A percentile compares a stretch with the other conserved stretches of the same genome.
Conservation (phyloP, 2,888 invertebrate genomes). For the Scrobipalpa atriplicella region DNA sequence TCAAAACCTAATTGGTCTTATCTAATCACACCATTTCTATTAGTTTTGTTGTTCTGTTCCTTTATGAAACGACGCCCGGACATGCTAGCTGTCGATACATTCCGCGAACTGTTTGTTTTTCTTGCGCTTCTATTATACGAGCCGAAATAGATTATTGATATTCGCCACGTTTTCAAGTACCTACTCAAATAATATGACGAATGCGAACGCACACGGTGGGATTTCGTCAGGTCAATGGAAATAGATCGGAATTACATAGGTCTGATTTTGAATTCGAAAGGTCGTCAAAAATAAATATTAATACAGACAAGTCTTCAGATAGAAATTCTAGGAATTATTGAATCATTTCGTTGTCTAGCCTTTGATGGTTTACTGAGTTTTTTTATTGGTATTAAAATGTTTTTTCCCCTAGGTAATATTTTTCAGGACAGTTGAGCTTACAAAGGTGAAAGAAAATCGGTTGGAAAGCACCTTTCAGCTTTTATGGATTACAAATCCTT, state of each 20-base stretch:
- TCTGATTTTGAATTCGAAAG: too few species aligned
- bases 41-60: not conserved
- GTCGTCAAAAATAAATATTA: too few species aligned
- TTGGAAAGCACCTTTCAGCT: too few species aligned
- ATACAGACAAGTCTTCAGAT: too few species aligned
- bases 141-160: conserved; percentile 51
- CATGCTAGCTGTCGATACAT: conserved; percentile 52
- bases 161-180: conserved; percentile 27
- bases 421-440: too few species aligned
- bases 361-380: too few species aligned
- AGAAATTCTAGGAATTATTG: too few species aligned
- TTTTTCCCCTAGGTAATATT: too few species aligned
- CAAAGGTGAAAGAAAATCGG: too few species aligned
- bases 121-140: conserved; percentile 48
- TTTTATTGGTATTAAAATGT: too few species aligned
- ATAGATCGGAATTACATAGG: not conserved
- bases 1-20: not conserved
- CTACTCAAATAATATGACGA: not conserved
- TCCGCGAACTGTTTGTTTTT: conserved; percentile 59
- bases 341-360: too few species aligned
- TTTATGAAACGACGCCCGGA: conserved; percentile 30
- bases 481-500: too few species aligned
- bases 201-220: not conserved
- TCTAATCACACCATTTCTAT: not conserved
- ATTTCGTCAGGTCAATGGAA: not conserved